Evolutionary conservation across 1,140 invertebrate genomes (phyloP).

Genomic region (Heliconius eleuchia): DNA sequence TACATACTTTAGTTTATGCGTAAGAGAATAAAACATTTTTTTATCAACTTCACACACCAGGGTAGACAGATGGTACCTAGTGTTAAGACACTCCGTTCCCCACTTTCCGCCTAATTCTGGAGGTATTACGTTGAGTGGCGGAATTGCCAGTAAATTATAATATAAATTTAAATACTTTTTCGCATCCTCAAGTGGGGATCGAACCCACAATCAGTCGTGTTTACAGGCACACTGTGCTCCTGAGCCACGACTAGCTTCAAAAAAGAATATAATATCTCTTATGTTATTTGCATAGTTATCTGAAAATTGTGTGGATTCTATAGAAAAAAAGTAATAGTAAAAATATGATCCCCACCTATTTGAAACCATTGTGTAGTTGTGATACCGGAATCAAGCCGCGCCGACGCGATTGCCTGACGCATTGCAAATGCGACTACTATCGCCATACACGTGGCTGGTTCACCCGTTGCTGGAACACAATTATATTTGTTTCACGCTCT

Average conservation of each 20-base stretch:
- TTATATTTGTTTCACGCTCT: neutral
- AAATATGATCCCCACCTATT: constrained; percentile 36
- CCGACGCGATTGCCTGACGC: constrained; percentile 83
- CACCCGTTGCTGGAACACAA: constrained; percentile 85
- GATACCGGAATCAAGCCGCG: constrained; percentile 77
- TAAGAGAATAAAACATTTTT: neutral
- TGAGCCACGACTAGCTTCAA: too few relatives aligned
- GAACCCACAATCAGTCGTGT: too few relatives aligned
- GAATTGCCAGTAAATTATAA: too few relatives aligned
- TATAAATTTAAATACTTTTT: too few relatives aligned
- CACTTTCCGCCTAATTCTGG: too few relatives aligned
- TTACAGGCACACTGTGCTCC: too few relatives aligned
- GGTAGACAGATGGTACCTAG: too few relatives aligned
- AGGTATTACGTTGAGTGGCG: too few relatives aligned
- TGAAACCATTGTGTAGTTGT: constrained; percentile 55
- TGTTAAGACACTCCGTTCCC: too few relatives aligned
- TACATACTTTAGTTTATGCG: too few relatives aligned
- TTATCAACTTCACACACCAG: neutral
- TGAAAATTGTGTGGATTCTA: neutral
- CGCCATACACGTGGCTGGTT: constrained; percentile 88
- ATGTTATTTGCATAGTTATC: neutral
- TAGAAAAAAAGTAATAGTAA: neutral
- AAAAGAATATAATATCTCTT: too few relatives aligned
- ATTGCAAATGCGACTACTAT: constrained; percentile 86
- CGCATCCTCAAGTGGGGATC: too few relatives aligned